Base-by-base conservation (phyloP, 2,113 vertebrate species). In the Pterocles burchelli region DNA sequence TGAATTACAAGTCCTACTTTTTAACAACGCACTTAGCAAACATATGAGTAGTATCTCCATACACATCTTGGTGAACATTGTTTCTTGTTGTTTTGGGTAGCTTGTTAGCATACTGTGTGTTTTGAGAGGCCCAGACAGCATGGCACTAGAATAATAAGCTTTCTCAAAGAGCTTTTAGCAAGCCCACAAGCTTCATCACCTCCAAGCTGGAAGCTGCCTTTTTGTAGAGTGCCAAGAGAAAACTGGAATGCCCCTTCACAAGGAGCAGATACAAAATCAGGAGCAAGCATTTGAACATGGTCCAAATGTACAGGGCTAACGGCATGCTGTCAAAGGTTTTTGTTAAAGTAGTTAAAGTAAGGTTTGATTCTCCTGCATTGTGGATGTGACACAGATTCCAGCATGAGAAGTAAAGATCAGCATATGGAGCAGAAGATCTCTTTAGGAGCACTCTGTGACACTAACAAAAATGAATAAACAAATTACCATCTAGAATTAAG, bases 151-250 rank as follows among this genome's bases (percentile, higher is more conserved):
- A 89, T 33, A 86, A 24, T 13, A 52, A 86, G 52, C 33, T 74
- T 92, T 81, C 65, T 84, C 65, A 38, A 89, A 77, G 55, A 86
- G 76, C 65, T 95, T 78, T 93, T 38, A 95, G 77, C 57, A 75
- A 93, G 59, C 22, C 61, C 70, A 55, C 57, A 65, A 72, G n/a
- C 61, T 75, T 87, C 62, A 57, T 78, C 84, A 90, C 76, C 66
- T 87, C 33, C 57, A 81, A 52, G 61, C 45, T 78, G 48, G 65
- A 87, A 92, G 83, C 29, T 63, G 43, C 26, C 38, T 90, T 13
- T 48, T 75, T 38, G 41, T 31, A 31, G 22, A 78, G 45, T 45
- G 86, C 65, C 76, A 90, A 57, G 33, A 67, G 22, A 43, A 94
- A 89, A 54, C 51, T 2, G 41, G 88, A 38, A 93, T 65, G 59